These are phyloP conservation scores for Oncorhynchus kisutch DNA, from an alignment of 2,113 vertebrate genomes.

Conservation along the genomic window DNA sequence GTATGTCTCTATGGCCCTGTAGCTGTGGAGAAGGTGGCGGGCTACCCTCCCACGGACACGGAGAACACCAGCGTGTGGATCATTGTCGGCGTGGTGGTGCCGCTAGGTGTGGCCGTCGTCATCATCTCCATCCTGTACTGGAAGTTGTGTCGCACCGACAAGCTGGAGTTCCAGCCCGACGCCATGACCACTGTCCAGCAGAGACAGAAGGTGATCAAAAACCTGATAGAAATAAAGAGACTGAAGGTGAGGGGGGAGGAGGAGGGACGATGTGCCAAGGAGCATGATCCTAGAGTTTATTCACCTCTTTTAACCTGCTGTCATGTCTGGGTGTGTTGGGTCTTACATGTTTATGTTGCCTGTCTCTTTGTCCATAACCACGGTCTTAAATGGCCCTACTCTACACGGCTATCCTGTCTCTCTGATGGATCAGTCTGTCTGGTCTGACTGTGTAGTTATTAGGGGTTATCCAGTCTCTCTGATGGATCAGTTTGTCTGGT, in stretches of 20 bases:
- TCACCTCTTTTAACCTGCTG: not conserved
- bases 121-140: conserved; percentile 94
- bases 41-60: conserved; percentile 64
- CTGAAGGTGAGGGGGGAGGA: not conserved
- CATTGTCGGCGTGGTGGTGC: conserved; percentile 88
- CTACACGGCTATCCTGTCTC: no score
- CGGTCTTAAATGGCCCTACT: not conserved
- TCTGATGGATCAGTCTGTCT: no score
- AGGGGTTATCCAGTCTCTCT: no score
- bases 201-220: conserved; percentile 88
- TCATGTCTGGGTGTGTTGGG: not conserved
- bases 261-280: not conserved
- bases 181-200: conserved; percentile 90
- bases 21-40: conserved; percentile 85
- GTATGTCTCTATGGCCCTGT: not conserved
- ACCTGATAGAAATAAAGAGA: not conserved
- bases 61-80: conserved; percentile 92
- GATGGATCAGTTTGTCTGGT: no score
- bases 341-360: not conserved
- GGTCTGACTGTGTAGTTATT: no score
- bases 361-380: not conserved
- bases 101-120: conserved; percentile 84
- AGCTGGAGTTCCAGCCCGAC: conserved; percentile 96
- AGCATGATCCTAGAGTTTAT: not conserved
- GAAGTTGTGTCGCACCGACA: conserved; percentile 96